These are phyloP conservation scores for Holacanthus passer DNA, from an alignment of 2,113 vertebrate genomes.

Conservation along the genomic window DNA sequence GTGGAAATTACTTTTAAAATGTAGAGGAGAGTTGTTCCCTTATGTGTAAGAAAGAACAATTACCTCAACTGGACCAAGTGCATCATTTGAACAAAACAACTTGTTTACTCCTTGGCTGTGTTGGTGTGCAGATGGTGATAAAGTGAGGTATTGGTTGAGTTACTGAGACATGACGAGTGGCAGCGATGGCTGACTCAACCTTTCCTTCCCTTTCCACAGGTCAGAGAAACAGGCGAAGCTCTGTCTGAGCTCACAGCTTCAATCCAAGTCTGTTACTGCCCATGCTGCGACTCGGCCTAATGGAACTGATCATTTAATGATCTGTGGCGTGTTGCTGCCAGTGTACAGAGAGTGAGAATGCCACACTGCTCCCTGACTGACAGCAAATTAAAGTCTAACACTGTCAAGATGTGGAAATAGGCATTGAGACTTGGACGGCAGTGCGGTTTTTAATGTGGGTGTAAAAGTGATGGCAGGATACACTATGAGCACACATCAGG, in stretches of 20 bases:
- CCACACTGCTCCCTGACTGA: constrained; percentile 49
- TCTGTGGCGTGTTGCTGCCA: constrained; percentile 62
- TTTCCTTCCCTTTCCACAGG: constrained; percentile 60
- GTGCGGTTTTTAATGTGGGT: neutral
- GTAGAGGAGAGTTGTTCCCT: neutral
- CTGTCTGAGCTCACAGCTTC: constrained; percentile 62
- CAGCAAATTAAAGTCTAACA: constrained; percentile 39
- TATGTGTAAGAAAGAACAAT: neutral
- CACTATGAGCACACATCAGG: constrained; percentile 5
- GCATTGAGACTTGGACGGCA: constrained; percentile 28
- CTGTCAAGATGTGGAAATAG: constrained; percentile 66
- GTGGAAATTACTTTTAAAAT: neutral
- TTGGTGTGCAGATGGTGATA: constrained; percentile 63
- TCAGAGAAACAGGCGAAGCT: constrained; percentile 70
- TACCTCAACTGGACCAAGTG: constrained; percentile 1
- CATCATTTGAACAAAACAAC: constrained; percentile 37
- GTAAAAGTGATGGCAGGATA: constrained; percentile 20
- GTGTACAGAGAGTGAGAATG: constrained; percentile 37
- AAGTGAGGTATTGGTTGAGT: constrained; percentile 58
- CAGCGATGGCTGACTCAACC: constrained; percentile 72
- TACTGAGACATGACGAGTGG: constrained; percentile 65
- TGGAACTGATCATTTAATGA: constrained; percentile 72
- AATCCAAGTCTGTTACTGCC: constrained; percentile 45
- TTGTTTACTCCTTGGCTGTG: constrained; percentile 31
- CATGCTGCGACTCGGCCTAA: constrained; percentile 52